Evolutionary conservation across 2,113 vertebrate species (phyloP).

Genomic region (Stegostoma tigrinum): DNA sequence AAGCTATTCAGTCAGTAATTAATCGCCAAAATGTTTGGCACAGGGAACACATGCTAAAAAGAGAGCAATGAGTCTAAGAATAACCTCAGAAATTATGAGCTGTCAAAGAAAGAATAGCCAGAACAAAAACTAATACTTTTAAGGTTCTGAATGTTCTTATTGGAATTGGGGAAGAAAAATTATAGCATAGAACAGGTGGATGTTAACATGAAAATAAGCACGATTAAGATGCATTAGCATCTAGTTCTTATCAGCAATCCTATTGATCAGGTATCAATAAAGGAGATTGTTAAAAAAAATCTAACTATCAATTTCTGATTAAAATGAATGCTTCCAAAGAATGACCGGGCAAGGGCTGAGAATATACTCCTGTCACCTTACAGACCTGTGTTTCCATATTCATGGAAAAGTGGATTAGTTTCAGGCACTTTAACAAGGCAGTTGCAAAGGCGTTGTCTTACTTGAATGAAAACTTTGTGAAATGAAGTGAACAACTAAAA

Average conservation of each 20-base stretch:
- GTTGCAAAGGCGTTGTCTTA: not conserved
- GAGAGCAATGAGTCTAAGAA: not conserved
- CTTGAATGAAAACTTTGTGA: not conserved
- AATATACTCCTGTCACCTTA: not conserved
- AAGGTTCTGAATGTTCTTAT: not conserved
- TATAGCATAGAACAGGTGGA: not conserved
- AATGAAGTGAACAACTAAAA: not conserved
- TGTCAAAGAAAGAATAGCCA: not conserved
- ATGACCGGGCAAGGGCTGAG: not conserved
- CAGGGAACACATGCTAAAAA: not conserved
- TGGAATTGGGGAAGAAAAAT: not conserved
- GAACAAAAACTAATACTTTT: not conserved
- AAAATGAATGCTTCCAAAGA: not conserved
- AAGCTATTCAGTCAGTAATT: constrained; percentile 11
- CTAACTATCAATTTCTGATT: not conserved
- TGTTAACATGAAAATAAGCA: not conserved
- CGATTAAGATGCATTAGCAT: not conserved
- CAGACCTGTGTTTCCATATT: not conserved
- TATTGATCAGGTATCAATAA: not conserved
- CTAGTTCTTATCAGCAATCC: not conserved
- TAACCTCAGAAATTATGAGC: not conserved
- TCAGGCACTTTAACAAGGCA: not conserved
- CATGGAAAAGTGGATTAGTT: not conserved
- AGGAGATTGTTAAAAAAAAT: not conserved
- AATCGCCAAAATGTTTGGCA: not conserved